phyloP scores from a whole-genome alignment of 2,113 vertebrate species.

The Campylorhamphus procurvoides region DNA sequence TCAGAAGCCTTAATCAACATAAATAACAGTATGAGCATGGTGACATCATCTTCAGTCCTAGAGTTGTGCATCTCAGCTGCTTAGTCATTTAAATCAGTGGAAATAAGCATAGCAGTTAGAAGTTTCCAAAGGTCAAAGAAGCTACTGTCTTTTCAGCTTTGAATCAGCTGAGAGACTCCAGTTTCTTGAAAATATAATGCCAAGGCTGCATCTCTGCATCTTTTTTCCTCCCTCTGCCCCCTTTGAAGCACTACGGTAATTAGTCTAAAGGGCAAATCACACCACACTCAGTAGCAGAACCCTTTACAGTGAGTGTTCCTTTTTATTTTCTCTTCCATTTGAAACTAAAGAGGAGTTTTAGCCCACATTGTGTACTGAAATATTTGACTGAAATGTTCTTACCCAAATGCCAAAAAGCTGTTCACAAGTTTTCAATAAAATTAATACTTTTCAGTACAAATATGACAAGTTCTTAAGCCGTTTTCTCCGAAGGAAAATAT shows the following conservation, averaged over 20 bases:
- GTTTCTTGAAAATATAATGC: constrained; percentile 53
- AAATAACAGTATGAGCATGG: constrained; percentile 6
- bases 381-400: not conserved
- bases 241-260: constrained; percentile 60
- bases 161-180: constrained; percentile 67
- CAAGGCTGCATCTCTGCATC: constrained; percentile 49
- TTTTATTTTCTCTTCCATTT: constrained; percentile 40
- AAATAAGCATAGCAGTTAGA: constrained; percentile 38
- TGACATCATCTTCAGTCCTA: constrained; percentile 23
- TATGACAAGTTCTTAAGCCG: not conserved
- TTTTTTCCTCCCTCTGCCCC: not conserved
- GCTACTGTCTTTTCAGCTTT: constrained; percentile 70
- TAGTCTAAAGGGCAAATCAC: constrained; percentile 53
- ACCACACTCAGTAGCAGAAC: not conserved
- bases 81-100: constrained; percentile 59
- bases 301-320: not conserved
- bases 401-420: not conserved
- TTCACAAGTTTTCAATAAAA: not conserved
- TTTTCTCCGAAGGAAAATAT: not conserved
- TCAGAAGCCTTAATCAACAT: constrained; percentile 10
- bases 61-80: constrained; percentile 12
- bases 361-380: not conserved
- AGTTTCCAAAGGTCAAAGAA: constrained; percentile 73
- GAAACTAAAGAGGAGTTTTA: not conserved
- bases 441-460: not conserved